Conservation (phyloP, 2,888 invertebrate species). For the Drosophila borborema region DNA sequence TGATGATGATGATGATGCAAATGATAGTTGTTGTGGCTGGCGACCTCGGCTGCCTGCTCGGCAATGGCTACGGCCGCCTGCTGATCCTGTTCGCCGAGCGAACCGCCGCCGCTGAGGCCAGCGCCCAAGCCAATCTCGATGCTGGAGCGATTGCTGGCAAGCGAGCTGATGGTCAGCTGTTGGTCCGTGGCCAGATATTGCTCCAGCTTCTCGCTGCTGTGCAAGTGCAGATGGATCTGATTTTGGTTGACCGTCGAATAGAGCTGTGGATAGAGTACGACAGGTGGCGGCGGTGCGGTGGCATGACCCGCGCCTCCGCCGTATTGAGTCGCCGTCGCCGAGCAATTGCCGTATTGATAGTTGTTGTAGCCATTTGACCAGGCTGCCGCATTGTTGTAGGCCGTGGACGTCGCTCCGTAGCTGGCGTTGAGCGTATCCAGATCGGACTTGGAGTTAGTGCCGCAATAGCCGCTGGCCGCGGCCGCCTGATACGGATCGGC, state of each 20-base stretch:
- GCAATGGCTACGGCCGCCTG: conserved; percentile 46
- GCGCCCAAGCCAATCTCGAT: conserved; percentile 87
- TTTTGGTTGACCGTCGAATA: conserved; percentile 95
- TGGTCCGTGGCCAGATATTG: conserved; percentile 87
- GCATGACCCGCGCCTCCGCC: conserved; percentile 50
- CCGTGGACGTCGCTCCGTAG: conserved; percentile 72
- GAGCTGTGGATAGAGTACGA: conserved; percentile 91
- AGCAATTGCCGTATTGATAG: conserved; percentile 88
- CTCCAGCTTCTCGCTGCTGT: conserved; percentile 89
- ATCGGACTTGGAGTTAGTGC: conserved; percentile 73
- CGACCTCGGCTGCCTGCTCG: conserved; percentile 45
- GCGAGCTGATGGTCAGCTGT: conserved; percentile 87
- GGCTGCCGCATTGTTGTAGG: conserved; percentile 83
- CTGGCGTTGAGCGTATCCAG: conserved; percentile 82
- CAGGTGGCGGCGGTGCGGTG: conserved; percentile 86
- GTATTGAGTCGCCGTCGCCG: conserved; percentile 75
- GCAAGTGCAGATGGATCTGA: conserved; percentile 93
- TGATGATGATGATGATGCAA: conserved; percentile 61
- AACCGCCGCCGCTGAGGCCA: conserved; percentile 24
- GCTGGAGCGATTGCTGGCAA: conserved; percentile 85
- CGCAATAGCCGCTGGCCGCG: conserved; percentile 65
- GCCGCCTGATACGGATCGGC: conserved; percentile 85
- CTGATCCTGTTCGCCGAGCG: conserved; percentile 79
- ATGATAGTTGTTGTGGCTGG: conserved; percentile 57
- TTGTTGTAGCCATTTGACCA: conserved; percentile 89